Conservation (phyloP, 2,113 vertebrate species). For the Otis tarda region DNA sequence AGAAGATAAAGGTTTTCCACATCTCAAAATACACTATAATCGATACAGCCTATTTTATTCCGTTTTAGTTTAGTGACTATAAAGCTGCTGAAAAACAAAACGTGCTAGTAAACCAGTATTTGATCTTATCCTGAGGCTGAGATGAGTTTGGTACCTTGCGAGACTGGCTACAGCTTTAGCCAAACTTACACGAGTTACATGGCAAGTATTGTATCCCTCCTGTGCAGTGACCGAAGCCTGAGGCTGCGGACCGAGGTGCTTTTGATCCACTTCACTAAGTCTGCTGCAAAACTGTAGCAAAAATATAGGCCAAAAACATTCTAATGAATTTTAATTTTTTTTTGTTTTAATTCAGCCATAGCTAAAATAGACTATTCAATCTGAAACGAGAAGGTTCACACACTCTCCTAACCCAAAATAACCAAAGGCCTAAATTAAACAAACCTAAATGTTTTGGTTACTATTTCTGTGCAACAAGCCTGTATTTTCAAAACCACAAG, state of each 20-base stretch:
- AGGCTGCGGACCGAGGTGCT: not conserved
- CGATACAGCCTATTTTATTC: not conserved
- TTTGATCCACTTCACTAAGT: not conserved
- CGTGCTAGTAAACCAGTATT: not conserved
- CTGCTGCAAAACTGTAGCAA: not conserved
- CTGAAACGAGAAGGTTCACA: not conserved
- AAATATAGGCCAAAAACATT: not conserved
- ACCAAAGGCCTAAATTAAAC: not conserved
- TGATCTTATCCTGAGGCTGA: not conserved
- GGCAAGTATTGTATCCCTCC: not conserved
- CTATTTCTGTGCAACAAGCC: not conserved
- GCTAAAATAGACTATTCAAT: not conserved
- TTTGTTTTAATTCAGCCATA: not conserved
- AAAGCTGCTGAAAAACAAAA: slow-evolving; percentile 8
- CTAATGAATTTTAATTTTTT: not conserved
- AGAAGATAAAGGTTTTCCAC: not conserved
- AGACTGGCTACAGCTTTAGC: not conserved
- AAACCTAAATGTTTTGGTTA: not conserved
- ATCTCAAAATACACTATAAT: not conserved
- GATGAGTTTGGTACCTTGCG: not conserved
- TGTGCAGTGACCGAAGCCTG: fast-evolving
- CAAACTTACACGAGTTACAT: fast-evolving
- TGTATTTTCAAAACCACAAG: not conserved
- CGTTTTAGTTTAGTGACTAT: not conserved
- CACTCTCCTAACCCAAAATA: not conserved